These are phyloP conservation scores for Cnemophilus loriae DNA, from an alignment of 2,113 vertebrate genomes.

Conservation along the genomic window DNA sequence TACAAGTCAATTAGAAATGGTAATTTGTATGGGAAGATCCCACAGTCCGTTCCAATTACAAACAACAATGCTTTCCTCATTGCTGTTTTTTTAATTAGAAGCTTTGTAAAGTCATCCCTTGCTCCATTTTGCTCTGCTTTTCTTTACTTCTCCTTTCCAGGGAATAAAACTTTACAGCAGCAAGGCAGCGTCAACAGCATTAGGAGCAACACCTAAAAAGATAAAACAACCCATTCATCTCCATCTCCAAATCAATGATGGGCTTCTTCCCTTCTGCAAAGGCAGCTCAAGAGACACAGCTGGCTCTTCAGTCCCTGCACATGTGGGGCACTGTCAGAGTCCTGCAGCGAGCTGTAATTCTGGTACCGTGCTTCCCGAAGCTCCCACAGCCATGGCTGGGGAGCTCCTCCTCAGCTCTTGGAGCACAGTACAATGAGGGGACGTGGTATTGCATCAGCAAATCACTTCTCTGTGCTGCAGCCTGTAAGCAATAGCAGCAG, in stretches of 20 bases:
- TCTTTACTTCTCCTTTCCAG: not conserved
- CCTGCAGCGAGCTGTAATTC: not conserved
- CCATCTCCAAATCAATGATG: not conserved
- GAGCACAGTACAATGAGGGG: not conserved
- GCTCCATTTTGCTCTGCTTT: not conserved
- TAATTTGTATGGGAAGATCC: slow-evolving; percentile 51
- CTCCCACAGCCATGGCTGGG: not conserved
- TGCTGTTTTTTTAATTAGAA: not conserved
- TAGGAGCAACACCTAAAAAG: not conserved
- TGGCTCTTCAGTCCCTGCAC: not conserved
- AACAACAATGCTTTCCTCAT: not conserved
- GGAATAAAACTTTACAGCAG: not conserved
- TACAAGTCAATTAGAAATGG: slow-evolving; percentile 63
- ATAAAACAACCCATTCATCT: not conserved
- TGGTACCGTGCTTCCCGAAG: not conserved
- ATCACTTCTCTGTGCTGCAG: not conserved
- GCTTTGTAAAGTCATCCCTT: not conserved
- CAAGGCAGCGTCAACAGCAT: accelerated
- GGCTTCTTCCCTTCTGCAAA: not conserved
- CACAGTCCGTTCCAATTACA: not conserved
- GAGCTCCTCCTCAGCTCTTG: not conserved
- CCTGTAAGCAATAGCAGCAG: not conserved
- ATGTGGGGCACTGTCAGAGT: not conserved
- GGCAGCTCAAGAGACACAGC: not conserved
- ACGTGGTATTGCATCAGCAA: not conserved